Evolutionary conservation across 2,113 vertebrate genomes (phyloP).

Genomic region (Bolborhynchus lineola): DNA sequence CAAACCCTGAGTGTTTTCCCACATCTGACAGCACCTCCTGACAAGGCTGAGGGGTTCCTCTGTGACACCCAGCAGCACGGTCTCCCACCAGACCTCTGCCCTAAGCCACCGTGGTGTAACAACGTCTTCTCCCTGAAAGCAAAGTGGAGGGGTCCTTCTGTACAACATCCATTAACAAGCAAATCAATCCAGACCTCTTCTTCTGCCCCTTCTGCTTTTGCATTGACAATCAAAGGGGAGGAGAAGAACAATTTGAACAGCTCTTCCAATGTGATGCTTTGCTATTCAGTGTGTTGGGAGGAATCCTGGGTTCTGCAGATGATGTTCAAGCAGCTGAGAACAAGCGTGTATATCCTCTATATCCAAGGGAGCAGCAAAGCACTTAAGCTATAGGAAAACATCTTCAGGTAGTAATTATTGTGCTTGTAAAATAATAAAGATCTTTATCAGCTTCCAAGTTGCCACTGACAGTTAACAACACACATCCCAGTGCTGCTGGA

Average conservation of each 20-base stretch:
- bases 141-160: neutral
- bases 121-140: fast-evolving
- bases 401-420: neutral
- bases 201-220: neutral
- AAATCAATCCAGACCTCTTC: neutral
- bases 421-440: neutral
- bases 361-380: neutral
- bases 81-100: neutral
- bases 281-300: neutral
- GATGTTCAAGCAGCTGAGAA: neutral
- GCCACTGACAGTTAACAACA: neutral
- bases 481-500: neutral
- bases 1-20: neutral
- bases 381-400: neutral
- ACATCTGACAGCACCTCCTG: neutral
- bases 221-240: neutral
- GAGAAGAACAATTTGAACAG: neutral
- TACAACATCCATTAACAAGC: neutral
- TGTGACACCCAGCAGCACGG: fast-evolving
- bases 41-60: neutral
- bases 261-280: neutral
- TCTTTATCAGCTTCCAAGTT: neutral
- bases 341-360: fast-evolving
- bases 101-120: fast-evolving
- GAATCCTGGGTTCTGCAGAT: neutral